These are phyloP conservation scores for Himalopsyche japonica DNA, from an alignment of 2,888 invertebrate genomes.

Conservation along the genomic window DNA sequence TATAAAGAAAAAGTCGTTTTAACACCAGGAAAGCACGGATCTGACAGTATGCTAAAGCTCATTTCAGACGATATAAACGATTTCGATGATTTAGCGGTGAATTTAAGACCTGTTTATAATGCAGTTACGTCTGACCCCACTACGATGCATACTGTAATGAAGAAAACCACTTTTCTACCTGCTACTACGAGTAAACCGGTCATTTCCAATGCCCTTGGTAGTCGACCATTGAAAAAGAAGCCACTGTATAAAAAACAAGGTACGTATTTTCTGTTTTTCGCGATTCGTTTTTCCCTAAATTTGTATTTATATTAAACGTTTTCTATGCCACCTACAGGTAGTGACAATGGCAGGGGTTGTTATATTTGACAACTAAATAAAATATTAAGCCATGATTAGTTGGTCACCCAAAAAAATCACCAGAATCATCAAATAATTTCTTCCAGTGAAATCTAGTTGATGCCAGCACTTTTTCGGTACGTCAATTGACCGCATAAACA, in stretches of 20 bases:
- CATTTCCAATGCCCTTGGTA: constrained; percentile 25
- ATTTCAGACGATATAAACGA: constrained; percentile 36
- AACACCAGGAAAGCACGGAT: constrained; percentile 34
- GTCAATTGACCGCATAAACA: no score
- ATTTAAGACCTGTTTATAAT: constrained; percentile 32
- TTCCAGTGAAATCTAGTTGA: no score
- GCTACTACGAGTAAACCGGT: constrained; percentile 46
- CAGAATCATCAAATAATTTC: no score
- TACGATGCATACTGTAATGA: constrained; percentile 43
- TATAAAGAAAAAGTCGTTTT: constrained; percentile 19
- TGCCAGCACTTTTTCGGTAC: no score
- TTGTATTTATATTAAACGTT: no score
- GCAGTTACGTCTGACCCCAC: constrained; percentile 45
- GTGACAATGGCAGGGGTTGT: no score
- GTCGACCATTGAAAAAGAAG: constrained; percentile 31
- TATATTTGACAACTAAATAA: no score
- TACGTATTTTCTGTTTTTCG: background rate
- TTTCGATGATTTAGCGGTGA: constrained; percentile 36
- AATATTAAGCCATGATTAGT: no score
- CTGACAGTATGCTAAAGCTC: constrained; percentile 37
- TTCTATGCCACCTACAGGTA: no score
- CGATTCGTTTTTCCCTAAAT: no score
- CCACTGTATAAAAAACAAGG: constrained; percentile 37
- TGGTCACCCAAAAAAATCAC: no score
- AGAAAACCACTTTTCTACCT: constrained; percentile 54